Evolutionary conservation across 1,140 invertebrate species (phyloP).

Genomic region (Anadara kagoshimensis): DNA sequence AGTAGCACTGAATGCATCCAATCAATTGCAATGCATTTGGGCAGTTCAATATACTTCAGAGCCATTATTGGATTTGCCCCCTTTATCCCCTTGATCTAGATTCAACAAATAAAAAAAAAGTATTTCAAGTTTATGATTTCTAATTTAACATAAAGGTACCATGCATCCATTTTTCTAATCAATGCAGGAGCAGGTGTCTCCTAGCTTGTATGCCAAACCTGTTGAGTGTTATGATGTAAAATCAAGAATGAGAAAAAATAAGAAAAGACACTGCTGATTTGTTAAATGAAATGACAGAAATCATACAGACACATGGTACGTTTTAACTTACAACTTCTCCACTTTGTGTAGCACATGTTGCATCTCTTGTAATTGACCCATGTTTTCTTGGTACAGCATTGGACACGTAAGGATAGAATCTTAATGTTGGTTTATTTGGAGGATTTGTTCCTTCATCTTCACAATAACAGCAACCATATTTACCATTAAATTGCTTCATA

Average conservation of each 20-base stretch:
- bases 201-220: no score
- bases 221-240: no score
- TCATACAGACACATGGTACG: no score
- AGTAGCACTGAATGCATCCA: slow-evolving; percentile 31
- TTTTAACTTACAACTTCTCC: slow-evolving; percentile 7
- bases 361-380: background rate
- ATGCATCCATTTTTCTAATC: no score
- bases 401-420: background rate
- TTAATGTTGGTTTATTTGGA: slow-evolving; percentile 3
- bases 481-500: slow-evolving; percentile 31
- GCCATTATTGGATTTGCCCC: slow-evolving; percentile 3
- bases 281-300: no score
- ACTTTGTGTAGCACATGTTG: background rate
- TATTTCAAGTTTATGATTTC: no score
- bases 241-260: no score
- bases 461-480: slow-evolving; percentile 19
- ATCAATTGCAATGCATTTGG: no score
- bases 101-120: background rate
- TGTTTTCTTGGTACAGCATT: slow-evolving; percentile 1
- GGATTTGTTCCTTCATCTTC: slow-evolving; percentile 5
- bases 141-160: no score
- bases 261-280: no score
- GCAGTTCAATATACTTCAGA: slow-evolving; percentile 16
- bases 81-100: slow-evolving; percentile 12
- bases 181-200: no score